Evolutionary conservation across 2,113 vertebrate species (phyloP), one percentile per base, ranked within the genome.

Genomic region (Prochilodus magdalenae): DNA sequence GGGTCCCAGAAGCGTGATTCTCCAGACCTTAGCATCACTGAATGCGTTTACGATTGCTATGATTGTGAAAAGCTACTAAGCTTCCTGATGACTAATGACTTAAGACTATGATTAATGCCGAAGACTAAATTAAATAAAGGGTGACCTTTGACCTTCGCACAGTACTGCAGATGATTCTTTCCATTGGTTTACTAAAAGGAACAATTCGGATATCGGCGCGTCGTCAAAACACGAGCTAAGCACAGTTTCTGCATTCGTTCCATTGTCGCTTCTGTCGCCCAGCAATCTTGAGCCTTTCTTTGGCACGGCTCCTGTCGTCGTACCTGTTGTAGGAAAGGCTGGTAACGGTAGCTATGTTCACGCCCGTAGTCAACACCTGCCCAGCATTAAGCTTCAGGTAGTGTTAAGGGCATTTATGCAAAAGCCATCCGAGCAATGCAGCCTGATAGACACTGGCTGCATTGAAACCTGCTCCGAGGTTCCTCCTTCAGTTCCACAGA

Each of bases 401-500:
- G 27, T 1, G 29, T 20, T 16, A 22, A 30, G 33, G 63, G 63
- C 63, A 20, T 66, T 33, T 60, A 60, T 30, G 63, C 63, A 33
- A 30, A n/a, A 66, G 1, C 63, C 29, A 66, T 66, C 15, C 20
- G 27, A 66, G 63, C 63, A 30, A 66, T 33, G 63, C 22, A 7
- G 16, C 4, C 0, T 7, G 16, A 27, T 33, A 7, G 63, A 66
- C 24, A 3, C 27, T 18, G 63, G 10, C 27, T 5, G 3, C 63
- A 66, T 33, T 66, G n/a, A 66, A 30, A 66, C 29, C 15, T 30
- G 16, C 15, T 66, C 62, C 27, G 26, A 30, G 57, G n/a, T 60
- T 66, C 30, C 63, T 66, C 27, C 29, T 66, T 33, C 7, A 33
- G 63, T 66, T 66, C 63, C 30, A 30, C 63, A 66, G 63, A 66